phyloP scores from a whole-genome alignment of 2,113 vertebrate genomes.

The Heliornis fulica region DNA sequence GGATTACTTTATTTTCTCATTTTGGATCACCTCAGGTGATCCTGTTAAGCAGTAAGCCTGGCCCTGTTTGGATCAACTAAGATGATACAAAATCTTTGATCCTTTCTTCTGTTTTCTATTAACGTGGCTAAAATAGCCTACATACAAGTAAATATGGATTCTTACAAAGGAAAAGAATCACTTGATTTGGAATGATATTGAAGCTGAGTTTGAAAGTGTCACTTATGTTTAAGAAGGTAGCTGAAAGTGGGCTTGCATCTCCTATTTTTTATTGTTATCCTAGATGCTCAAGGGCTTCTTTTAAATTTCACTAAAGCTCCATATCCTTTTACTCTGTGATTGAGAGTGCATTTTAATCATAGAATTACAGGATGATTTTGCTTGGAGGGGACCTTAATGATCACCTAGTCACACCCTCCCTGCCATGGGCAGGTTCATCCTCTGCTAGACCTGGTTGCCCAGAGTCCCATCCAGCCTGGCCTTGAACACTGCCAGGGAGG shows the following conservation, averaged over 20 bases:
- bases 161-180: background rate
- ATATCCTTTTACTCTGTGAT: background rate
- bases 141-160: background rate
- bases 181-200: background rate
- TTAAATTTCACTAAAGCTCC: background rate
- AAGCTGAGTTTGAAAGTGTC: background rate
- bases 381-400: no score
- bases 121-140: background rate
- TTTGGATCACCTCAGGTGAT: background rate
- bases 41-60: background rate
- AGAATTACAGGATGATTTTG: no score
- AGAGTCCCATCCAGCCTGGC: no score
- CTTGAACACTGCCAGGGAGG: no score
- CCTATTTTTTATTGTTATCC: accelerated
- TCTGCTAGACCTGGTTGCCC: no score
- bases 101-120: background rate
- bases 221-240: background rate
- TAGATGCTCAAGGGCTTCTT: background rate
- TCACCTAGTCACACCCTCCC: no score
- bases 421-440: no score
- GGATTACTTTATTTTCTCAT: background rate
- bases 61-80: background rate
- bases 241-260: background rate
- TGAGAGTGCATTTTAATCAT: background rate
- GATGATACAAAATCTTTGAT: background rate